Evolutionary conservation across 2,113 vertebrate genomes (phyloP).

Genomic region (Xenopus laevis): DNA sequence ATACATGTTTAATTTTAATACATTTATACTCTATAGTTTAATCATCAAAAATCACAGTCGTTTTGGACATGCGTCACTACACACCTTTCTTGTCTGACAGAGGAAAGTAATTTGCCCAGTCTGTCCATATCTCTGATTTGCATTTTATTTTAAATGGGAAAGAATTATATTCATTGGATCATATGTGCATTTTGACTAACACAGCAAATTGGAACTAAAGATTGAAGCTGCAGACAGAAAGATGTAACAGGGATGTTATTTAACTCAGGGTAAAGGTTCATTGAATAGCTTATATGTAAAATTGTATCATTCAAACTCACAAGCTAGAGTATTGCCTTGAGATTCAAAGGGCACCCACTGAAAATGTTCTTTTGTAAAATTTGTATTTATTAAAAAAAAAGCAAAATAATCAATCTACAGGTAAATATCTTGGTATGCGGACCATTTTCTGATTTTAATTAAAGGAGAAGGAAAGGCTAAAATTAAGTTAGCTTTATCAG

Average conservation of each 20-base stretch:
- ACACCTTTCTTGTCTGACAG: slow-evolving; percentile 42
- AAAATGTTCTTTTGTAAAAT: too few species aligned
- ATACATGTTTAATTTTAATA: slow-evolving; percentile 43
- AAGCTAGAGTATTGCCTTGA: too few species aligned
- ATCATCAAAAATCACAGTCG: slow-evolving; percentile 45
- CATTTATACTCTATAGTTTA: slow-evolving; percentile 42
- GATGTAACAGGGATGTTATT: slow-evolving; percentile 24
- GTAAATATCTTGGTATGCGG: too few species aligned
- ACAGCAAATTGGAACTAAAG: slow-evolving; percentile 32
- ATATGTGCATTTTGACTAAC: slow-evolving; percentile 24
- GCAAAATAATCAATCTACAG: too few species aligned
- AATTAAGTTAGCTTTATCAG: too few species aligned
- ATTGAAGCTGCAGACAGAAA: slow-evolving; percentile 35
- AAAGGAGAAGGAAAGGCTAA: too few species aligned
- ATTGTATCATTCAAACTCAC: background rate
- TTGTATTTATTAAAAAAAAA: too few species aligned
- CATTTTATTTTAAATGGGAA: slow-evolving; percentile 42
- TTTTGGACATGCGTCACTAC: slow-evolving; percentile 44
- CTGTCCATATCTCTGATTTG: slow-evolving; percentile 45
- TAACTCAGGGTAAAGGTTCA: slow-evolving; percentile 9
- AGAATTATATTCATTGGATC: slow-evolving; percentile 33
- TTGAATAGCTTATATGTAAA: background rate
- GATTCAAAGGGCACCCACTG: too few species aligned
- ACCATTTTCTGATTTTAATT: too few species aligned
- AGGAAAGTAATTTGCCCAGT: slow-evolving; percentile 40